Conservation (phyloP, 2,113 vertebrate species). For the Trinectes maculatus region DNA sequence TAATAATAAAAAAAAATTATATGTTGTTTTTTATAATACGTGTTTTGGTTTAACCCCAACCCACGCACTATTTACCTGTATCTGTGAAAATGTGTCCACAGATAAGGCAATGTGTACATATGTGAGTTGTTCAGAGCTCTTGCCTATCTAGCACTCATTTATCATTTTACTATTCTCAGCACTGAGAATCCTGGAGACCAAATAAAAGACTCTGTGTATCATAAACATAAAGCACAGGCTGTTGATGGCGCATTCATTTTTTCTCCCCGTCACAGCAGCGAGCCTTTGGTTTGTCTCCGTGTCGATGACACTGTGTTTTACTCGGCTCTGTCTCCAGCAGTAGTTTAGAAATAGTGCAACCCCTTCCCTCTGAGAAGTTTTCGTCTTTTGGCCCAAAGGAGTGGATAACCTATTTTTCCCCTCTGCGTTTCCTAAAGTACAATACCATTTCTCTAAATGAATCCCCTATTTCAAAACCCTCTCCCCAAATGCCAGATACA, state of each 20-base stretch:
- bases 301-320: neutral
- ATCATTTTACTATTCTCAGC: constrained; percentile 21
- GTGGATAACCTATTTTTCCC: too few relatives aligned
- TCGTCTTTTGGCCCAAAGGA: too few relatives aligned
- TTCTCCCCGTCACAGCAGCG: neutral
- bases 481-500: too few relatives aligned
- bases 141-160: constrained; percentile 10
- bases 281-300: constrained; percentile 5
- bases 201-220: constrained; percentile 30
- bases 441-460: too few relatives aligned
- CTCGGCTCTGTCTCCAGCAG: neutral
- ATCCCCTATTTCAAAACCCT: too few relatives aligned
- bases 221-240: constrained; percentile 21
- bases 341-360: neutral
- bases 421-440: too few relatives aligned
- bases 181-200: constrained; percentile 23
- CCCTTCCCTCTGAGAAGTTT: neutral
- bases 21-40: too few relatives aligned
- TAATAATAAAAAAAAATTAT: too few relatives aligned
- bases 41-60: too few relatives aligned
- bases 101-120: constrained; percentile 15
- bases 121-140: constrained; percentile 12
- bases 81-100: constrained; percentile 7
- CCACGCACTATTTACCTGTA: constrained; percentile 17
- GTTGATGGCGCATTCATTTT: constrained; percentile 20